Conservation (phyloP, 2,888 invertebrate genomes). For the Drosophila subquinaria region DNA sequence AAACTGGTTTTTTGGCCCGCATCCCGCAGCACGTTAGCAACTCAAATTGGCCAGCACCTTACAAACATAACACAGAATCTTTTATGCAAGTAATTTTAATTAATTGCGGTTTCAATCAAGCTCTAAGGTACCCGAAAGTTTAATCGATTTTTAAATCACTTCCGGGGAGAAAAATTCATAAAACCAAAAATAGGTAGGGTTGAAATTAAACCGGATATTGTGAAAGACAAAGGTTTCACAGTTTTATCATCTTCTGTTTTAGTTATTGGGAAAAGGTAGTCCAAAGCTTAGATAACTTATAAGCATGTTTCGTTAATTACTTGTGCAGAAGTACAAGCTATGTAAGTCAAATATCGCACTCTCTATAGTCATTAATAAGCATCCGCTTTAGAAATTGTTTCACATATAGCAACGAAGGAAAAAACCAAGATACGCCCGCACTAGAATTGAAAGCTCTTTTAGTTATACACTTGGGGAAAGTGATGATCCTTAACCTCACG, state of each 20-base stretch:
- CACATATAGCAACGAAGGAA: too few relatives aligned
- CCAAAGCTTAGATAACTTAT: neutral
- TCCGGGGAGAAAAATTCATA: conserved; percentile 1
- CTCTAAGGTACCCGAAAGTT: conserved; percentile 3
- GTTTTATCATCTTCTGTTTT: neutral
- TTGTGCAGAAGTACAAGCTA: neutral
- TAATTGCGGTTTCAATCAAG: conserved; percentile 50
- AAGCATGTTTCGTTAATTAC: neutral
- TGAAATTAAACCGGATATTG: conserved; percentile 11
- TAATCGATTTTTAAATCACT: conserved; percentile 16
- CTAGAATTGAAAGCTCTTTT: neutral
- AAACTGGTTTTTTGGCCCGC: conserved; percentile 59
- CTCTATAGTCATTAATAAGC: too few relatives aligned
- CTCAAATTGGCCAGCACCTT: conserved; percentile 32
- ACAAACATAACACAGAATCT: conserved; percentile 48
- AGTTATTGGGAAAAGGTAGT: neutral
- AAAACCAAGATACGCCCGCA: neutral
- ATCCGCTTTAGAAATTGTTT: too few relatives aligned
- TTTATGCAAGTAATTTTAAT: conserved; percentile 71
- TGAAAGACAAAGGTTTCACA: neutral
- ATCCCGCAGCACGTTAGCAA: conserved; percentile 18
- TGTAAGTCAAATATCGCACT: neutral
- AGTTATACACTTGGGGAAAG: neutral
- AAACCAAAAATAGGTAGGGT: conserved; percentile 2
- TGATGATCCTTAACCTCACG: neutral